A percentile compares a stretch with the other conserved stretches of the same genome.
phyloP scores from a whole-genome alignment of 2,113 vertebrate genomes.

The Aramus guarauna region DNA sequence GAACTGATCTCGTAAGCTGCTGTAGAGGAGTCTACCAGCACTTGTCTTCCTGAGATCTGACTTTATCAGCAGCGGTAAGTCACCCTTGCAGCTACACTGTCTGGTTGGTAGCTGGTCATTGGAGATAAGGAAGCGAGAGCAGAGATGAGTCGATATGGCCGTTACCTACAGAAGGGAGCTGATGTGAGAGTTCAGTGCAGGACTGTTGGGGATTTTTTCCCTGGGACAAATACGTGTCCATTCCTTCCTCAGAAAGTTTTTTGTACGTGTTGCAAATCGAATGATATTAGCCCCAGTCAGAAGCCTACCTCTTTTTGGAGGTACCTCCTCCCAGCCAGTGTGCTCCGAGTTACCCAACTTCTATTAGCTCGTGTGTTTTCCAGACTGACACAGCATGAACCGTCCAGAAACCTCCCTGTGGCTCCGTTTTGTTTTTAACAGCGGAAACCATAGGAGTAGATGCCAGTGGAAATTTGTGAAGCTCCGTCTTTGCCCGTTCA shows the following conservation, averaged over 20 bases:
- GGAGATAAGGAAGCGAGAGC: neutral
- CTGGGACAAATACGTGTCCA: neutral
- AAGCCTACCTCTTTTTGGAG: neutral
- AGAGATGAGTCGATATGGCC: neutral
- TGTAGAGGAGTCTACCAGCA: neutral
- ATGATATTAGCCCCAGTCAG: neutral
- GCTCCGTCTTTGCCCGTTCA: neutral
- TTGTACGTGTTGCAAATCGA: neutral
- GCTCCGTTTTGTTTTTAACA: neutral
- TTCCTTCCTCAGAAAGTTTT: neutral
- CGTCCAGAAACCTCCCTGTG: neutral
- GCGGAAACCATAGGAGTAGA: neutral
- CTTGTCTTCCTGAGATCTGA: neutral
- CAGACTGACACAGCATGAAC: neutral
- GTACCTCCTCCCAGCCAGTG: neutral
- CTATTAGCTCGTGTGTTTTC: neutral
- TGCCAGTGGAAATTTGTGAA: slow-evolving; percentile 3
- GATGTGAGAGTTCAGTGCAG: neutral
- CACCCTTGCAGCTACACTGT: neutral
- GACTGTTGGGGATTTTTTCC: neutral
- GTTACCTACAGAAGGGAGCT: neutral
- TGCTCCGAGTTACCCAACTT: neutral
- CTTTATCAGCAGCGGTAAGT: neutral
- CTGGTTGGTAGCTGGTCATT: neutral
- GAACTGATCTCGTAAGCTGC: neutral